Percentiles rank a stretch among this genome's conserved stretches.
Conservation (phyloP, 2,888 invertebrate species). For the Ophion ventricosus region DNA sequence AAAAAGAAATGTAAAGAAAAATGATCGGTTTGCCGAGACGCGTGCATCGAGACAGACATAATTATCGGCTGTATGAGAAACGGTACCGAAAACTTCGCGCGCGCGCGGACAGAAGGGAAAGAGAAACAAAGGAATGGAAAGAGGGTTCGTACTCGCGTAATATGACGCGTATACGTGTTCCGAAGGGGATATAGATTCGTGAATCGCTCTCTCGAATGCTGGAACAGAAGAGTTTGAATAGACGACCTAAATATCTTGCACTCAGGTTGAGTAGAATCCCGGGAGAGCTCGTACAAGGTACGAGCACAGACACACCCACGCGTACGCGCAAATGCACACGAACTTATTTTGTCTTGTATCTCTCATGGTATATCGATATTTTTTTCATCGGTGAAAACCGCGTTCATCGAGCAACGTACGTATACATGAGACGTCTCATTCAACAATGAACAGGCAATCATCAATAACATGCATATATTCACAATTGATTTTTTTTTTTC, state of each 20-base stretch:
- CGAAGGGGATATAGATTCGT: constrained; percentile 38
- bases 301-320: constrained; percentile 3
- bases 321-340: background rate
- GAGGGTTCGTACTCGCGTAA: constrained; percentile 14
- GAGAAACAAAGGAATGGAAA: constrained; percentile 3
- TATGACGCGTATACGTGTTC: constrained; percentile 38
- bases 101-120: constrained; percentile 1
- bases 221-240: constrained; percentile 49
- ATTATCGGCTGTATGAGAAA: constrained; percentile 17
- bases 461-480: background rate
- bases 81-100: background rate
- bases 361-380: constrained; percentile 59
- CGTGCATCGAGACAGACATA: constrained; percentile 15
- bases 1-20: background rate
- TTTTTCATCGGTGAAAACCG: constrained; percentile 49
- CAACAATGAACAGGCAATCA: background rate
- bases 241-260: constrained; percentile 58
- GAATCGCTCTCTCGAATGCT: constrained; percentile 34
- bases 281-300: constrained; percentile 8
- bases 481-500: too few relatives aligned
- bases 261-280: constrained; percentile 45
- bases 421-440: background rate
- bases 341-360: background rate
- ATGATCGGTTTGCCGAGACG: background rate
- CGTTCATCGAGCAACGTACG: constrained; percentile 18